phyloP scores from a whole-genome alignment of 2,797 vertebrate genomes.

The Menidia menidia region DNA sequence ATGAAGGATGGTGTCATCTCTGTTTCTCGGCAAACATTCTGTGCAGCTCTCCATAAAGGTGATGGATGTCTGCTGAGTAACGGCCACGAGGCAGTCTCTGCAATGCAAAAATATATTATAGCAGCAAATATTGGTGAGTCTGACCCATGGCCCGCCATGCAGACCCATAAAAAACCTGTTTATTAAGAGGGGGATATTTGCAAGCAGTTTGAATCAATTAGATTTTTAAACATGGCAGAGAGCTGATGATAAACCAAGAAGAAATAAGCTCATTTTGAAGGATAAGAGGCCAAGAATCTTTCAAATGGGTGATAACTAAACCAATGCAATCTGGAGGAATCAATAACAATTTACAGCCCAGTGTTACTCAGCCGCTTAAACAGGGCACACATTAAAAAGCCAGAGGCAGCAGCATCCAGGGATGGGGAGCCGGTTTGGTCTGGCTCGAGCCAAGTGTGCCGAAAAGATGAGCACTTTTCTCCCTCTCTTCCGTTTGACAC shows the following conservation, averaged over 20 bases:
- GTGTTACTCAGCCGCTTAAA: slow-evolving; percentile 18
- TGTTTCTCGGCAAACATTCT: slow-evolving; percentile 44
- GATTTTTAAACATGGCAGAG: slow-evolving; percentile 42
- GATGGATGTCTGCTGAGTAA: slow-evolving; percentile 70
- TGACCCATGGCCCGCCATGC: slow-evolving; percentile 47
- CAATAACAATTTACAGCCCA: slow-evolving; percentile 5
- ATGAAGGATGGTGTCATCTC: slow-evolving; percentile 48
- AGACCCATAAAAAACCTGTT: slow-evolving; percentile 58
- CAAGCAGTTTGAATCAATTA: slow-evolving; percentile 59
- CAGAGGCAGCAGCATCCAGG: not conserved
- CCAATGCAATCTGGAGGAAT: slow-evolving; percentile 7
- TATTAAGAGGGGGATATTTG: slow-evolving; percentile 63
- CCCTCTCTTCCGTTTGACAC: slow-evolving; percentile 48
- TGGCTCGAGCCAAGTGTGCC: slow-evolving; percentile 19
- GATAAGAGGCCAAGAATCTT: slow-evolving; percentile 21
- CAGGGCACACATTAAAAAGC: not conserved
- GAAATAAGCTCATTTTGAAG: slow-evolving; percentile 17
- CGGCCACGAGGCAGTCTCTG: slow-evolving; percentile 50
- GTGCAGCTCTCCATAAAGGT: slow-evolving; percentile 53
- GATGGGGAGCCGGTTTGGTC: slow-evolving; percentile 5
- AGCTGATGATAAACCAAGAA: slow-evolving; percentile 36
- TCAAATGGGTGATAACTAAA: slow-evolving; percentile 10
- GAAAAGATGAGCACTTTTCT: slow-evolving; percentile 19
- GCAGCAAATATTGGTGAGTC: slow-evolving; percentile 68
- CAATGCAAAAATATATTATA: slow-evolving; percentile 57